Percentiles rank a stretch among this genome's conserved stretches.
phyloP scores from a whole-genome alignment of 1,140 invertebrate species.

The Dendrolimus punctatus region DNA sequence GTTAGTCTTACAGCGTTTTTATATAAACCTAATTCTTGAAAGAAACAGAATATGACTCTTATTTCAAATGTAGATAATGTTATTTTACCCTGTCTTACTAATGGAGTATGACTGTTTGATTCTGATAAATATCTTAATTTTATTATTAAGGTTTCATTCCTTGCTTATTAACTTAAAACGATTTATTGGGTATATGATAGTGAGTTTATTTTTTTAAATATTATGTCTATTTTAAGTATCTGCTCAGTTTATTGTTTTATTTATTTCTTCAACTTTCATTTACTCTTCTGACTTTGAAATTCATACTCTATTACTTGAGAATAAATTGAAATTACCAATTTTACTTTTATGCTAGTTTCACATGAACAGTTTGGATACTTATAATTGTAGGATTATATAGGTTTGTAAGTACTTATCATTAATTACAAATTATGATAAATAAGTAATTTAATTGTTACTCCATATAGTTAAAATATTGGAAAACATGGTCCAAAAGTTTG shows the following conservation, averaged over 20 bases:
- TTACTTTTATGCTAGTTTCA: not conserved
- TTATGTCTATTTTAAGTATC: constrained; percentile 29
- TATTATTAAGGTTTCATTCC: constrained; percentile 40
- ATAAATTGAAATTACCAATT: not conserved
- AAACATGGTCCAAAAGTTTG: constrained; percentile 63
- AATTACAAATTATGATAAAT: constrained; percentile 25
- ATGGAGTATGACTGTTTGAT: constrained; percentile 4
- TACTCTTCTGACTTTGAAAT: not conserved
- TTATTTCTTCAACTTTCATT: constrained; percentile 33
- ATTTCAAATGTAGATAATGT: no score
- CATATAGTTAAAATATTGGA: constrained; percentile 32
- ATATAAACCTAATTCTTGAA: not conserved
- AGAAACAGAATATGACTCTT: no score
- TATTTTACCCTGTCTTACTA: no score
- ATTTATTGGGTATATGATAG: constrained; percentile 9
- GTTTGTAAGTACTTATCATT: constrained; percentile 36
- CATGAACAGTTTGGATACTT: constrained; percentile 4
- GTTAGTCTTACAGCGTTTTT: not conserved
- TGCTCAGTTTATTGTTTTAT: constrained; percentile 56
- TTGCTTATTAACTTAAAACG: constrained; percentile 20
- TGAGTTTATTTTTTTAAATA: constrained; percentile 11
- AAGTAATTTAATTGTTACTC: constrained; percentile 28
- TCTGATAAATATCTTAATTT: constrained; percentile 1
- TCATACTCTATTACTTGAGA: no score
- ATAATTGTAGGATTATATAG: constrained; percentile 12